Conservation (phyloP, 1,140 invertebrate genomes). For the Heliconius himera region DNA sequence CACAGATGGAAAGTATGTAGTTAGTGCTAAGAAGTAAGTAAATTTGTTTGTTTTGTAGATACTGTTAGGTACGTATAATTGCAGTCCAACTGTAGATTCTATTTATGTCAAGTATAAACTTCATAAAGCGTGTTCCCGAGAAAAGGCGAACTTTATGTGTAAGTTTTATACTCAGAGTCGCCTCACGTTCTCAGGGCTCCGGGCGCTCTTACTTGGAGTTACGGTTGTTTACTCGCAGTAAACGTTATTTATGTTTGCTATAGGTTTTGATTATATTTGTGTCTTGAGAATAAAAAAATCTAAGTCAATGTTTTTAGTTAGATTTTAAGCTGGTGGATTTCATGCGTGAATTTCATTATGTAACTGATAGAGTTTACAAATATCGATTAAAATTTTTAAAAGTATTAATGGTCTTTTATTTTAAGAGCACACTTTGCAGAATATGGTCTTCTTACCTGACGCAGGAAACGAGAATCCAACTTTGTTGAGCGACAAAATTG, state of each 20-base stretch:
- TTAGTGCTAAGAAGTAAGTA: no score
- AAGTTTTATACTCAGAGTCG: constrained; percentile 19
- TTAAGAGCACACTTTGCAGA: no score
- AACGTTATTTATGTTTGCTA: constrained; percentile 23
- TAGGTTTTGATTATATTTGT: constrained; percentile 14
- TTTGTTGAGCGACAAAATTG: no score
- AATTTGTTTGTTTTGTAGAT: neutral
- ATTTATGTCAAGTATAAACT: constrained; percentile 17
- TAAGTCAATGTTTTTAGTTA: no score
- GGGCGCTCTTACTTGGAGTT: constrained; percentile 15
- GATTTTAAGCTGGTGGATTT: no score
- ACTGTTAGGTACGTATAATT: neutral
- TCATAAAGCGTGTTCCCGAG: constrained; percentile 12
- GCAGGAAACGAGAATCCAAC: no score
- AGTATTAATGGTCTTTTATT: no score
- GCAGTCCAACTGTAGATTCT: neutral
- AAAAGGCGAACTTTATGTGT: constrained; percentile 8
- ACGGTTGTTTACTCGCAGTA: constrained; percentile 17
- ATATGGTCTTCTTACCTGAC: no score
- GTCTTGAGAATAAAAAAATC: neutral
- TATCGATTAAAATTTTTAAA: no score
- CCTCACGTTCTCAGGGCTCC: constrained; percentile 14
- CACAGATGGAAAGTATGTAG: no score
- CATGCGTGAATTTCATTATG: no score
- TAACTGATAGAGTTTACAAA: no score